phyloP scores from a whole-genome alignment of 37 sponge, comb jelly and placozoan species.

The Aphrocallistes beatrix region DNA sequence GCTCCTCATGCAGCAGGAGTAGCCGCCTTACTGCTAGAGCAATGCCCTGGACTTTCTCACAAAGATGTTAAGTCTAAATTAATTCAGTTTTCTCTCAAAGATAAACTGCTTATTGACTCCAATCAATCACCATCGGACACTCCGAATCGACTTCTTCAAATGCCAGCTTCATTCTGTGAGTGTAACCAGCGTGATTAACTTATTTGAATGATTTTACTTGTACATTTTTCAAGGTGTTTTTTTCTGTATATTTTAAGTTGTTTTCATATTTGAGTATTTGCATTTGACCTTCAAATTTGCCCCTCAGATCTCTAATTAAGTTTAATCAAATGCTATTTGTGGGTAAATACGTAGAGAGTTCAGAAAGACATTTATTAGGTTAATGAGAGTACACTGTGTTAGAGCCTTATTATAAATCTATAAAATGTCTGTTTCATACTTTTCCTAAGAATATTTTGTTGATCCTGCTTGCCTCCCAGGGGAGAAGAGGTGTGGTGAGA shows the following conservation, averaged over 20 bases:
- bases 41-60: background rate
- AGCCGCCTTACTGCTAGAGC: background rate
- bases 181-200: background rate
- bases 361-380: too few species aligned
- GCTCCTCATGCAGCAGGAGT: background rate
- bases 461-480: conserved; percentile 15
- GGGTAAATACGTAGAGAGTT: too few species aligned
- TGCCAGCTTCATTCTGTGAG: background rate
- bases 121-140: background rate
- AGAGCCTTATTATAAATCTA: background rate
- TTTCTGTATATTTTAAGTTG: background rate
- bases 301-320: background rate
- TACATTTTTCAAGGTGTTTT: background rate
- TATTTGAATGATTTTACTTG: background rate
- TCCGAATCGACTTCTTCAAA: background rate
- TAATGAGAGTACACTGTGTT: background rate
- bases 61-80: background rate
- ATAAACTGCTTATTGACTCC: background rate
- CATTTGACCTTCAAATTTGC: background rate
- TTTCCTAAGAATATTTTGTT: conserved; percentile 18
- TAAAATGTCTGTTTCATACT: background rate
- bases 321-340: background rate
- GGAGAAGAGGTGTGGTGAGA: background rate
- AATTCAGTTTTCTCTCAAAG: background rate
- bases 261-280: background rate